Conservation (phyloP, 53 echinoderm and acorn worm species). For the Apostichopus leukothele region DNA sequence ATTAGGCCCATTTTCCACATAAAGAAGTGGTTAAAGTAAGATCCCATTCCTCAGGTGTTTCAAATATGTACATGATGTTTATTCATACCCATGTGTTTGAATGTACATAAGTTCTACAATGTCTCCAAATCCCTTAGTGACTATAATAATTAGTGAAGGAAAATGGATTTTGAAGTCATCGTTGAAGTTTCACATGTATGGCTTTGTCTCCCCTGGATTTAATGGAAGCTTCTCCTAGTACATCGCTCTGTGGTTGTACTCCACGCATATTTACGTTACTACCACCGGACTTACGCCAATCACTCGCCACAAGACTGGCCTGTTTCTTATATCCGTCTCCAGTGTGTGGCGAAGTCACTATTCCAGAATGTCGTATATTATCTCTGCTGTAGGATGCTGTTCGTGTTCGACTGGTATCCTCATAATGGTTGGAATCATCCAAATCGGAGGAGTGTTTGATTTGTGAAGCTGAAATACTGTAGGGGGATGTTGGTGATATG, state of each 20-base stretch:
- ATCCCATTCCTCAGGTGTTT: no score
- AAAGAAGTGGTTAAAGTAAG: no score
- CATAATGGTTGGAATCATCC: background rate
- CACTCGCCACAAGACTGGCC: background rate
- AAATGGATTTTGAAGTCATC: background rate
- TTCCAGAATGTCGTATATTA: background rate
- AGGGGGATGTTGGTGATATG: background rate
- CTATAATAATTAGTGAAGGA: background rate
- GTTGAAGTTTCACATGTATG: background rate
- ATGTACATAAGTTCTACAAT: no score
- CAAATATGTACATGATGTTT: no score
- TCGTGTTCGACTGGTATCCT: background rate
- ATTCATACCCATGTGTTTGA: no score
- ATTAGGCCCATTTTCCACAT: no score
- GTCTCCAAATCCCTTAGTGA: no score
- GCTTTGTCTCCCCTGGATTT: conserved; percentile 20
- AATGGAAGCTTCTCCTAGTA: conserved; percentile 1
- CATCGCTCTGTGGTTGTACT: conserved; percentile 8
- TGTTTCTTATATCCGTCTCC: background rate
- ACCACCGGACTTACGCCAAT: background rate
- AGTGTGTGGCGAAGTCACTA: background rate
- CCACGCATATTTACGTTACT: background rate
- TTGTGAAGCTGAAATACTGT: background rate
- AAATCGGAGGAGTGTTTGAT: background rate
- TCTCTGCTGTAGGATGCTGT: background rate